Evolutionary conservation across 2,113 vertebrate genomes (phyloP), one percentile per base, ranked within the genome.

Genomic region (Corvus cornix): DNA sequence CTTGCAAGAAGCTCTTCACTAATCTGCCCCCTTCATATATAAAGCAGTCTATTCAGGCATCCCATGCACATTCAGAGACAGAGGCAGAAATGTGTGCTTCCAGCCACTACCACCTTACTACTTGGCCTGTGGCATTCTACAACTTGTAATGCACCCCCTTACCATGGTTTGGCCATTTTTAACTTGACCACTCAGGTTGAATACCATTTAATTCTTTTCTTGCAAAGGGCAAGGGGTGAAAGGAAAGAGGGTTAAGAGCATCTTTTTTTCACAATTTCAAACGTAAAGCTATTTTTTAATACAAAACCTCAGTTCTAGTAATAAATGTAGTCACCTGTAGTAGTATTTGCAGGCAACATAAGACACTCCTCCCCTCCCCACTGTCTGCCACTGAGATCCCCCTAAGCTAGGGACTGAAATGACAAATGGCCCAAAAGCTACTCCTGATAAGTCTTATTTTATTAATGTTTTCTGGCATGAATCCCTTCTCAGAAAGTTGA

Each of bases 401-500:
- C 21, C 27, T 49, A 75, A 67, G 44, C 49, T 27, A 43, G 41
- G 16, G 44, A 81, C 21, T 79, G 82, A 87, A 87, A 95, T 90
- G 53, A 94, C 84, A 95, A 91, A 84, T 75, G 59, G 53, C 31
- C 77, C 69, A 82, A 87, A 95, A 92, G 20, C 67, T 79, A 48
- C 53, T 58, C 70, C 23, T 51, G 43, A n/a, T 93, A 90, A 94
- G 80, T 77, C 81, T 85, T 76, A 82, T 84, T 95, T 95, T 96
- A 95, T 97, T 97, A 93, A 91, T 91, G 83, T 93, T 89, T 96
- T 77, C 53, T 87, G 62, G 6, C 20, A 64, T 75, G 81, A 91
- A 89, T 91, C 84, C 49, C 73, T 84, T 79, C 51, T 62, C 64
- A 70, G 76, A 66, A 80, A 69, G 41, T 31, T 62, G 46, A 86